phyloP scores from a whole-genome alignment of 2,113 vertebrate species.

The cat (Felis catus) region F.catus_Fca126_mat1.0 CM031420.1:147560501-147561000 shows the following conservation, averaged over 20 bases:
- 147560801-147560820: neutral
- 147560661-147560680: neutral
- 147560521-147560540: neutral
- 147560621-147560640: neutral
- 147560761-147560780: neutral
- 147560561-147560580: neutral
- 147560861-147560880: neutral
- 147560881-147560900: neutral
- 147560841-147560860: neutral
- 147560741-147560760: neutral
- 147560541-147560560: neutral
- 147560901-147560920: neutral
- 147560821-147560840: neutral
- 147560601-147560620: neutral
- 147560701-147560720: neutral
- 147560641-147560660: neutral
- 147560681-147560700: neutral
- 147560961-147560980: neutral
- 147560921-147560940: neutral
- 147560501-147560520: neutral
- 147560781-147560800: neutral
- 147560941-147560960: neutral
- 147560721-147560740: neutral
- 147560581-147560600: neutral
- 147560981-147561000: neutral